Evolutionary conservation across 35 echinoderm and acorn worm genomes (phyloP).

Genomic region (Apostichopus californicus): DNA sequence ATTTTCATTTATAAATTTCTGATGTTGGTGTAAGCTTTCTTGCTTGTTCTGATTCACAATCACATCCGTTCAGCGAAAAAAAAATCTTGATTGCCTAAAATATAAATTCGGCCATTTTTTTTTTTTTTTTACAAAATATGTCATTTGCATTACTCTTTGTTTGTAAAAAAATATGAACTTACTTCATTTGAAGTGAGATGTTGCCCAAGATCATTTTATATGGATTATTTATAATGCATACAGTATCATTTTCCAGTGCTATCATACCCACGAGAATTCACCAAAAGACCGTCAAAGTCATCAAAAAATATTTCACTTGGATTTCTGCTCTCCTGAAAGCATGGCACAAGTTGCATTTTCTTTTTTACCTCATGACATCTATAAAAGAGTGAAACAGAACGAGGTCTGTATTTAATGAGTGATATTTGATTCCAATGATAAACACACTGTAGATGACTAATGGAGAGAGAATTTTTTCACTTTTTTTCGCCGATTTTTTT

Average conservation of each 20-base stretch:
- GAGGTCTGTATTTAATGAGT: conserved; percentile 31
- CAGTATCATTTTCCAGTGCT: background rate
- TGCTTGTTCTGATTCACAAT: no score
- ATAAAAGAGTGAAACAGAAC: background rate
- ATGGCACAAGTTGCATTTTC: conserved; percentile 19
- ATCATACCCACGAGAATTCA: background rate
- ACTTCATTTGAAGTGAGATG: background rate
- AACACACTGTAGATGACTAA: conserved; percentile 20
- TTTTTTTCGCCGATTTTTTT: conserved; percentile 17
- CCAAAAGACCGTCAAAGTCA: background rate
- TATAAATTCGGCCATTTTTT: no score
- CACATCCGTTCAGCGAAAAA: no score
- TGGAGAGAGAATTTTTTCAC: conserved; percentile 23
- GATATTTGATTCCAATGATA: conserved; percentile 47
- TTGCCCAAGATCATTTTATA: background rate
- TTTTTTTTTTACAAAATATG: no score
- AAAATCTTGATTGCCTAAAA: no score
- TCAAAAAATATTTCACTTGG: background rate
- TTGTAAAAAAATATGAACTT: background rate
- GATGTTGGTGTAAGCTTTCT: no score
- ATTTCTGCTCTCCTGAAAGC: background rate
- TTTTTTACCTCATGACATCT: background rate
- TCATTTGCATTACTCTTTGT: background rate
- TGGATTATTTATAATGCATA: background rate
- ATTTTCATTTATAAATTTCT: no score